These are phyloP conservation scores for Taphrorychus bicolor DNA, from an alignment of 2,888 invertebrate species.

Conservation along the genomic window DNA sequence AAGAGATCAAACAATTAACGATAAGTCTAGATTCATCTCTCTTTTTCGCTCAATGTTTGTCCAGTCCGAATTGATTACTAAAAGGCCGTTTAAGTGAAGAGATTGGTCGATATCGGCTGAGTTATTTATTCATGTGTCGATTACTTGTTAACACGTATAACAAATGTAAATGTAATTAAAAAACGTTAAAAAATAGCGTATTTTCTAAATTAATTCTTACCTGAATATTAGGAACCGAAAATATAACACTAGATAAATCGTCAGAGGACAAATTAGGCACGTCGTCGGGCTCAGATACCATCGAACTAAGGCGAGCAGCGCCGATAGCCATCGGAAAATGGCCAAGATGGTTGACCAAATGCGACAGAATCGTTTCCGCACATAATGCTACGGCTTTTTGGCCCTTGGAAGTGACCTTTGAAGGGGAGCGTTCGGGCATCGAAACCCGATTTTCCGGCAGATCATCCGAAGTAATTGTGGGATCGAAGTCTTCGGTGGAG, in stretches of 20 bases:
- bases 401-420: slow-evolving; percentile 45
- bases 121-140: too few species aligned
- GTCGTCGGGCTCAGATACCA: slow-evolving; percentile 93
- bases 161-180: slow-evolving; percentile 12
- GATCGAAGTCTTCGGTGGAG: slow-evolving; percentile 67
- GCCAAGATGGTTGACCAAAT: slow-evolving; percentile 89
- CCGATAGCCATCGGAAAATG: slow-evolving; percentile 94
- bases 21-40: too few species aligned
- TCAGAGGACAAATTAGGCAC: slow-evolving; percentile 75
- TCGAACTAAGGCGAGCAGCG: slow-evolving; percentile 86
- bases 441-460: slow-evolving; percentile 62
- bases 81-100: too few species aligned
- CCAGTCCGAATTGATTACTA: too few species aligned
- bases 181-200: not conserved
- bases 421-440: slow-evolving; percentile 42
- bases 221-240: slow-evolving; percentile 83
- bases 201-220: slow-evolving; percentile 55
- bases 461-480: slow-evolving; percentile 75
- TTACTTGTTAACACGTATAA: too few species aligned
- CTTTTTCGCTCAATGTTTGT: too few species aligned
- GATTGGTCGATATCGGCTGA: too few species aligned
- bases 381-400: slow-evolving; percentile 66
- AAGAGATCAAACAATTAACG: not conserved
- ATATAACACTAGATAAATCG: slow-evolving; percentile 80
- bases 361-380: slow-evolving; percentile 71